Base-by-base conservation (phyloP, 2,888 invertebrate species). In the Phalera bucephala region DNA sequence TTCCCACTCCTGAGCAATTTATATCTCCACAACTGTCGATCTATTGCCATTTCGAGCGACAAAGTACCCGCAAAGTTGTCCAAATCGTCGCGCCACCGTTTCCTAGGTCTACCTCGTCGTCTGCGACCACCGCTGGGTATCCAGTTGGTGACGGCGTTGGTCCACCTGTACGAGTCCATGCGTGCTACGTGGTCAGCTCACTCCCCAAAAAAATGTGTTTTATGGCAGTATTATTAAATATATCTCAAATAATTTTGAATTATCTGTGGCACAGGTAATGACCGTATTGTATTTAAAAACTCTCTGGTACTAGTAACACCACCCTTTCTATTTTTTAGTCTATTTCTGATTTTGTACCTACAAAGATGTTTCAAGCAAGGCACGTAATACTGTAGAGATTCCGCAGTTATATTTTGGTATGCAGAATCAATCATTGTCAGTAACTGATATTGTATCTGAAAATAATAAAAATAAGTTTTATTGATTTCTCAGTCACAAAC, bases 361-460 rank as follows among this genome's bases (percentile, higher is more conserved):
- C 74, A 62, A 14, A 85, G 53, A 60, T 88, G 88, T 45, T 76
- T 81, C 33, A 89, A 54, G 6, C 84, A 61, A 27, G 72, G 66
- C 11, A 80, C 72, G 15, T 53, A 58, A 33, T 56, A 62, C 21
- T 51, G 34, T 3, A 80, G 47, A 6, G 45, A 45, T 32, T 76
- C 75, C 12, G 64, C 56, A 23, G 59, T 57, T 1, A 72, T 40
- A 5, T 52, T 57, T 30, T 48, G 46, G 3, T 41, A 44, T 3
- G 49, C 45, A 11, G 45, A 48, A 38, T 82, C 80, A 31, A 84
- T 72, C 65, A 78, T 70, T 3, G 49, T 40, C 12, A 84, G 40
- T 12, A 88, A 39, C 31, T 68, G 49, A 20, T 52, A 48, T 61
- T 80, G 79, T 14, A 79, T 69, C 87, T 87, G 69, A 36, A n/a